Conservation (phyloP, 2,113 vertebrate genomes). For the Carassius carassius region DNA sequence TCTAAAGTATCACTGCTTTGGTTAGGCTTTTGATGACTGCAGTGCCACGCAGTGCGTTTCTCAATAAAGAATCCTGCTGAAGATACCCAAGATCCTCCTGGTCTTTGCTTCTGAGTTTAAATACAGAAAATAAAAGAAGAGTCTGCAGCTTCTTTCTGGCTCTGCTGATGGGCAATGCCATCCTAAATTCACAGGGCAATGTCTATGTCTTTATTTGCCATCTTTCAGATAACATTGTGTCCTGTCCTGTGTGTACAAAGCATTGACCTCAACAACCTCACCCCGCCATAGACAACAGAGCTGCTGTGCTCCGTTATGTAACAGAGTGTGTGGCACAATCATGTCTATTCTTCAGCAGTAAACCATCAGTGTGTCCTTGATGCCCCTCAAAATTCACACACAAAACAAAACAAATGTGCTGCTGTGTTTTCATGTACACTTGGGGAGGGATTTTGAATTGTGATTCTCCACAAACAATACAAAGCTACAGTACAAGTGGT, state of each 20-base stretch:
- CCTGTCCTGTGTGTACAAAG: neutral
- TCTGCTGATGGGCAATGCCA: too few species aligned
- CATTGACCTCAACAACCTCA: neutral
- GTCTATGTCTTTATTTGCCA: neutral
- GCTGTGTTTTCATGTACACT: neutral
- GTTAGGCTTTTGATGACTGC: too few species aligned
- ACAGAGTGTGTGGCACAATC: neutral
- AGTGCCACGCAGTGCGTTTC: too few species aligned
- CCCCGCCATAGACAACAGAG: neutral
- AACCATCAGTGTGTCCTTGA: neutral
- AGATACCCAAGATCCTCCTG: too few species aligned
- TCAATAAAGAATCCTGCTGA: too few species aligned
- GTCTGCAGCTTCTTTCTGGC: too few species aligned
- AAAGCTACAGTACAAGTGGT: neutral
- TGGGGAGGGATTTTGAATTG: neutral
- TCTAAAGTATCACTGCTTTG: too few species aligned
- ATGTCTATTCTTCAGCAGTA: constrained; percentile 16
- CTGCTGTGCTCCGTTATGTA: neutral
- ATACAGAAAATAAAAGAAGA: too few species aligned
- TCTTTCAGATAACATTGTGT: neutral
- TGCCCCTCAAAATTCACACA: neutral
- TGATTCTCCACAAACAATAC: neutral
- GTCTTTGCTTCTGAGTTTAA: too few species aligned
- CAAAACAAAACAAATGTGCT: neutral
- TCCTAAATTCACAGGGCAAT: neutral